Conservation (phyloP, 2,113 vertebrate genomes). For the Chlorocebus sabaeus region DNA sequence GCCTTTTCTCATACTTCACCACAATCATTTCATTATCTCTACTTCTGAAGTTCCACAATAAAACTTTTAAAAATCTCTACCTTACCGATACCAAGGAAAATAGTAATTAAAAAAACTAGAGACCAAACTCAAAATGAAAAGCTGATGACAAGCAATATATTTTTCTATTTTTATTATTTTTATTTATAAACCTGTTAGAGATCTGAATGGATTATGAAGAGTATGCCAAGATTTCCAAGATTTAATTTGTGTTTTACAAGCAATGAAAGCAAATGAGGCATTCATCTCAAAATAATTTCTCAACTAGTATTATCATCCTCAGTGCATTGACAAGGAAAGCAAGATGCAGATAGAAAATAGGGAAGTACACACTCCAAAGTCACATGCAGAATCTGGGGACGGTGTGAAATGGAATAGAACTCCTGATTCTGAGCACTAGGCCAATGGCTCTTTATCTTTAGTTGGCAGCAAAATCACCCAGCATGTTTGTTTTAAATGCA, state of each 20-base stretch:
- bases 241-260: constrained; percentile 58
- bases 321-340: constrained; percentile 13
- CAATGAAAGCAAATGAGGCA: constrained; percentile 64
- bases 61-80: background rate
- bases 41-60: background rate
- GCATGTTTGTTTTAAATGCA: background rate
- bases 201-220: constrained; percentile 39
- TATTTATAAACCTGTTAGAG: constrained; percentile 61
- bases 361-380: background rate
- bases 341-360: background rate
- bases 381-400: background rate
- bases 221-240: constrained; percentile 37
- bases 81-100: constrained; percentile 5
- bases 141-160: background rate
- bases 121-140: constrained; percentile 52
- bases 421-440: background rate
- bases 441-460: background rate
- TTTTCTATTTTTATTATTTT: constrained; percentile 57
- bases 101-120: background rate
- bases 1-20: constrained; percentile 28
- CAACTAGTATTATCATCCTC: constrained; percentile 11
- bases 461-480: background rate
- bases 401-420: background rate
- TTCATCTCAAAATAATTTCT: constrained; percentile 60
- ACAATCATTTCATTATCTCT: background rate